These are phyloP conservation scores for Orthonevra nobilis DNA, from an alignment of 2,888 invertebrate genomes.

Conservation along the genomic window DNA sequence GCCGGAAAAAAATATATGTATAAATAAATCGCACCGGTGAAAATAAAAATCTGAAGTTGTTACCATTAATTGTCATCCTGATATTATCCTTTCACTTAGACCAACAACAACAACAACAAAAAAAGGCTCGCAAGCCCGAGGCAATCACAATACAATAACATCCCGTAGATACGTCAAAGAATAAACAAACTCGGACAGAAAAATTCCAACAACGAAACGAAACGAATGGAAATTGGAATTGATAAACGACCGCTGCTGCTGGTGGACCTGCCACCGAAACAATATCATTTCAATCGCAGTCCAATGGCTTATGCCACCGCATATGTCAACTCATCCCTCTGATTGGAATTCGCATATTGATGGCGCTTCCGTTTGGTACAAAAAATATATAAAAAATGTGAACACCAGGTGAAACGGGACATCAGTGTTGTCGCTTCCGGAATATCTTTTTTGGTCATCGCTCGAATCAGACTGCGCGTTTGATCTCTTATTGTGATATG, in stretches of 20 bases:
- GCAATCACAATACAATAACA: constrained; percentile 35
- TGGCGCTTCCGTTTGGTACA: constrained; percentile 23
- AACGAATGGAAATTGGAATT: constrained; percentile 43
- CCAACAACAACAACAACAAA: neutral
- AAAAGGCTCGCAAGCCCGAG: neutral
- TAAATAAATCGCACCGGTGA: neutral
- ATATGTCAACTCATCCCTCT: constrained; percentile 53
- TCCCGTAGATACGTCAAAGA: constrained; percentile 4
- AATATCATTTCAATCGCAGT: constrained; percentile 68
- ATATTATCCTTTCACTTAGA: constrained; percentile 43
- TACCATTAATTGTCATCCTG: constrained; percentile 55
- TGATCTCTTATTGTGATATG: constrained; percentile 63
- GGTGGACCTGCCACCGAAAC: constrained; percentile 57
- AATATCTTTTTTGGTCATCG: constrained; percentile 53
- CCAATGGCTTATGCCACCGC: constrained; percentile 56
- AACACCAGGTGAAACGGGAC: neutral
- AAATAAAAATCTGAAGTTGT: constrained; percentile 17
- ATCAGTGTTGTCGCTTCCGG: constrained; percentile 27
- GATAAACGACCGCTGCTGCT: constrained; percentile 47
- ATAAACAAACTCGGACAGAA: constrained; percentile 21
- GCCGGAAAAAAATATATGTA: neutral
- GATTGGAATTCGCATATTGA: constrained; percentile 45
- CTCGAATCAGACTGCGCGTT: constrained; percentile 48
- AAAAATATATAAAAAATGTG: neutral
- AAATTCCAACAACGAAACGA: constrained; percentile 4